Evolutionary conservation across 2,888 invertebrate genomes (phyloP), one percentile per base, ranked within the genome.

Genomic region (Eristalis arbustorum): DNA sequence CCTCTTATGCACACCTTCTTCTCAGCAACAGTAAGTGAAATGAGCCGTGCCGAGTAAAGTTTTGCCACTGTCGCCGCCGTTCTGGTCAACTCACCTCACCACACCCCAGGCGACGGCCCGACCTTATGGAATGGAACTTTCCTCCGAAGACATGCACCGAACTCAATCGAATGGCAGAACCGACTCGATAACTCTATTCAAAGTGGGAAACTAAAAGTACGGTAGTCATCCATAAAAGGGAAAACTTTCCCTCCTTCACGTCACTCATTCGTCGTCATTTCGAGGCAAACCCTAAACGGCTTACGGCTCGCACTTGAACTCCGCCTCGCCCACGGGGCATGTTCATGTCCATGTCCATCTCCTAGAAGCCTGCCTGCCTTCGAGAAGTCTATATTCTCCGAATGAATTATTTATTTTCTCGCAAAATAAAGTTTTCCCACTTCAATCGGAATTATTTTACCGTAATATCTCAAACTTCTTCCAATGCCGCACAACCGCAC

Each of bases 361-460:
- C 34, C 34, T 11, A 13, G 37, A 11, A 37, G 13, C 37, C 37
- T 37, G 11, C 13, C 13, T 3, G n/a, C 18, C 42, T 6, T 42
- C n/a, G n/a, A 10, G 18, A 49, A 18, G 4, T 49, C 49, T 18
- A 49, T 18, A 49, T 18, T 49, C 49, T 49, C n/a, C 49, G 49
- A 59, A 59, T 59, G 59, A 25, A 59, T 59, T 59, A 59, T 59
- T 25, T 59, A 59, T 59, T 25, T 59, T 28, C 25, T 10, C 14
- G 25, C n/a, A 13, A 71, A 40, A n/a, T n/a, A 14, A 22, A 42
- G 18, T 11, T 62, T 62, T 72, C 28, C n/a, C 72, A 62, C 72
- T 40, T 71, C 71, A 61, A 40, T 37, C 61, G 40, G 71, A 71
- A 71, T 61, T 61, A 37, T 59, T 14, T 34, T 23, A 61, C 18